Conservation (phyloP, 2,113 vertebrate genomes). For the Albula goreensis region DNA sequence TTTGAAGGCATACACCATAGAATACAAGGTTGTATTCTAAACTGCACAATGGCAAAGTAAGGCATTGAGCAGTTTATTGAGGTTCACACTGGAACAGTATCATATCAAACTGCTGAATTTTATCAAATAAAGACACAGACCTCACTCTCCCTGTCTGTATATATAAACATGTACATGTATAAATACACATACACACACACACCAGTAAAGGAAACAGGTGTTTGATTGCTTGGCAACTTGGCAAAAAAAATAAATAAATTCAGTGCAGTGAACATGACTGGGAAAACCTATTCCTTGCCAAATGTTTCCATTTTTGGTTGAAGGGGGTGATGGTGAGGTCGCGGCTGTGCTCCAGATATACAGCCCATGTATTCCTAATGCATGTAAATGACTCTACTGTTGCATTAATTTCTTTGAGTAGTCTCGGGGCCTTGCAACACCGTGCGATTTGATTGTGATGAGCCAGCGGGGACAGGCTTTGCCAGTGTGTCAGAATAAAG, state of each 20-base stretch:
- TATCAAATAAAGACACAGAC: constrained; percentile 19
- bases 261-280: not conserved
- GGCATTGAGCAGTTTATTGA: not conserved
- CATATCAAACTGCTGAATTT: not conserved
- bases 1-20: constrained; percentile 41
- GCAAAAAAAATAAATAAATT: not conserved
- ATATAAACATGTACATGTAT: not conserved
- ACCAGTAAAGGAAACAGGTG: constrained; percentile 1
- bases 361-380: constrained; percentile 48
- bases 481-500: constrained; percentile 61
- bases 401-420: constrained; percentile 41
- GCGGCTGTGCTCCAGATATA: not conserved
- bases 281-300: not conserved
- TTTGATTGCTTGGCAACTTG: not conserved
- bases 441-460: constrained; percentile 33
- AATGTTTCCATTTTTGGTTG: not conserved
- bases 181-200: not conserved
- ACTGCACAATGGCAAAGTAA: constrained; percentile 8
- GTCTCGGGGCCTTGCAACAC: constrained; percentile 21
- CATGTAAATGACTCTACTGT: constrained; percentile 54
- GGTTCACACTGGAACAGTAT: constrained; percentile 12
- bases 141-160: not conserved
- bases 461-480: constrained; percentile 47
- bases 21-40: constrained; percentile 21
- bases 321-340: not conserved